Evolutionary conservation across 2,113 vertebrate species (phyloP), one percentile per base, ranked within the genome.

Genomic region (Callochromis pleurospilus): DNA sequence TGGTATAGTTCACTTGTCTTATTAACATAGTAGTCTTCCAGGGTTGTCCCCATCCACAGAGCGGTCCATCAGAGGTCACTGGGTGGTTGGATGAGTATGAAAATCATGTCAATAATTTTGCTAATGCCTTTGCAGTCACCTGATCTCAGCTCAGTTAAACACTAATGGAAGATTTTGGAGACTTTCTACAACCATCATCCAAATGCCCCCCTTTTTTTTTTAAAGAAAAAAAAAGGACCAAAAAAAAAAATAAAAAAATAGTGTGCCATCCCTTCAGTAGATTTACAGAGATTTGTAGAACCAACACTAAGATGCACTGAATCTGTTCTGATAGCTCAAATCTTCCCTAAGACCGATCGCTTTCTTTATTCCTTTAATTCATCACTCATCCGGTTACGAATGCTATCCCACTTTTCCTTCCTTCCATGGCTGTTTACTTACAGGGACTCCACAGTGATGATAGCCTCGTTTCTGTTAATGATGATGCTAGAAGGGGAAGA

Each of bases 381-480:
- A 1, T 49, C 70, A 49, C 42, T 49, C 26, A 2, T 77, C 9
- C 17, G 1, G 24, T 49, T 49, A 49, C 6, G 21, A 83, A 73
- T 11, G 90, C 73, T 33, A 29, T 38, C 31, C 58, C 51, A 36
- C 75, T 40, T 88, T 54, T 62, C 33, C 26, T 21, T 73, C 73
- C 80, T 83, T 79, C 31, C 15, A 47, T 24, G 55, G 58, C 42
- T 31, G 58, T 40, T 33, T 33, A 21, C 82, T 90, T 95, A 96
- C 38, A 92, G 92, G 21, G 93, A 93, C 92, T 96, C 94, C 90
- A 95, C 88, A 3, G 94, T 88, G 80, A 96, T 86, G 81, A 95
- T 51, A 42, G 94, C 92, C 10, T 95, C 88, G 8, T 91, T 86
- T 4, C 38, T 49, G 86, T 93, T 94, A 56, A 80, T 86, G 56